phyloP scores from a whole-genome alignment of 2,113 vertebrate species.

The Colistium nudipinnis region DNA sequence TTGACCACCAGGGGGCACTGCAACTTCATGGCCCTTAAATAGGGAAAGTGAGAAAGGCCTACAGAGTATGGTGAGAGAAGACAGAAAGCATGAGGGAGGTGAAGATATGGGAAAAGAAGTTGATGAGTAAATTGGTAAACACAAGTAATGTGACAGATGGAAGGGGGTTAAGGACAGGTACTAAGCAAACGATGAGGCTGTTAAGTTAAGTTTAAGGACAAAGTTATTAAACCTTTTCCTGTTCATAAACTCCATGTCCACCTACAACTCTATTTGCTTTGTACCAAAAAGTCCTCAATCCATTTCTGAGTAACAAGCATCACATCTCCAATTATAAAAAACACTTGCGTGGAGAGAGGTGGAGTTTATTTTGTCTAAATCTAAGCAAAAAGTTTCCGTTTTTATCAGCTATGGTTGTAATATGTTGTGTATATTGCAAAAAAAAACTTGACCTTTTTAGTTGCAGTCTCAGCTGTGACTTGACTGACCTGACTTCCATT shows the following conservation, averaged over 20 bases:
- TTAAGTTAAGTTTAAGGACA: background rate
- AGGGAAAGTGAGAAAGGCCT: background rate
- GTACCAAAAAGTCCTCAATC: background rate
- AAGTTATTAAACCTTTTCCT: conserved; percentile 1
- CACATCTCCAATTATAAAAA: background rate
- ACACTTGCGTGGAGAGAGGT: background rate
- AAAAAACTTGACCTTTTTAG: conserved; percentile 29
- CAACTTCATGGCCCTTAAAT: conserved; percentile 85
- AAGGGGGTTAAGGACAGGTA: background rate
- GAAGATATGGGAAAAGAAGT: conserved; percentile 14
- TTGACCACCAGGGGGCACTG: conserved; percentile 94
- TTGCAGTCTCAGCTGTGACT: background rate
- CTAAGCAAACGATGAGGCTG: no score
- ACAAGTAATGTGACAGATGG: conserved; percentile 11
- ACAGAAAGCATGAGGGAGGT: conserved; percentile 38
- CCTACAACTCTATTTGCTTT: background rate
- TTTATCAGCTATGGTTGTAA: background rate
- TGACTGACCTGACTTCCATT: background rate
- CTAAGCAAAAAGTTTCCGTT: background rate
- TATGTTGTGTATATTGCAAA: background rate
- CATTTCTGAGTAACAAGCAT: background rate
- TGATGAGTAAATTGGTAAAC: background rate
- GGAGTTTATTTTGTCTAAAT: background rate
- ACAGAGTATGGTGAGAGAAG: conserved; percentile 24
- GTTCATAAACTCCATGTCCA: background rate